Conservation (phyloP, 92 coral and sea anemone species). For the Palythoa caribaeorum region DNA sequence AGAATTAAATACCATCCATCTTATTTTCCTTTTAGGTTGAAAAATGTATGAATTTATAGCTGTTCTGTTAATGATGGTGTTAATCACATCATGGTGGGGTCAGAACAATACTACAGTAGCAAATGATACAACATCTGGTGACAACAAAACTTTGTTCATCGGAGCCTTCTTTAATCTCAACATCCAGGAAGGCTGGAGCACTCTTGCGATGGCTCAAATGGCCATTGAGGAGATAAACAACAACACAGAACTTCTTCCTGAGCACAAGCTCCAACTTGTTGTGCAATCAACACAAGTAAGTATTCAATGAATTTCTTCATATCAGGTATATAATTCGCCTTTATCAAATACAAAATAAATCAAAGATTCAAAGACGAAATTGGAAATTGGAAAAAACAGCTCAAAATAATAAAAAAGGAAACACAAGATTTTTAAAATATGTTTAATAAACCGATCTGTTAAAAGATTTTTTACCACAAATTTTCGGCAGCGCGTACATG, state of each 20-base stretch:
- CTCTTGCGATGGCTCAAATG: constrained; percentile 77
- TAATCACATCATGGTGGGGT: background rate
- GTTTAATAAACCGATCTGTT: too few relatives aligned
- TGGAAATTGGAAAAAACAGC: too few relatives aligned
- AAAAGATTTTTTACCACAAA: too few relatives aligned
- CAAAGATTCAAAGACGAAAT: too few relatives aligned
- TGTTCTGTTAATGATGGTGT: background rate
- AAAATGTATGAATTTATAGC: background rate
- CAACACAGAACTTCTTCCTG: constrained; percentile 57
- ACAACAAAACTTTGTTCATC: constrained; percentile 60
- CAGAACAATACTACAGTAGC: constrained; percentile 27
- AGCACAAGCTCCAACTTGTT: constrained; percentile 71
- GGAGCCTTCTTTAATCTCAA: constrained; percentile 88
- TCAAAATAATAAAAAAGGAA: too few relatives aligned
- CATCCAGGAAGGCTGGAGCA: constrained; percentile 67
- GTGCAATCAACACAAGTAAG: constrained; percentile 85
- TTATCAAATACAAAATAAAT: too few relatives aligned
- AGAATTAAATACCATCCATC: too few relatives aligned
- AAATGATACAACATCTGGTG: background rate
- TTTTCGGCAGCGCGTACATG: too few relatives aligned
- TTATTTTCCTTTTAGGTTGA: background rate
- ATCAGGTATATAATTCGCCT: too few relatives aligned
- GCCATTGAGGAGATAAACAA: constrained; percentile 88
- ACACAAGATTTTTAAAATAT: too few relatives aligned
- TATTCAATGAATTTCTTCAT: too few relatives aligned